phyloP scores from a whole-genome alignment of 2,888 invertebrate genomes.

The Campoplex nolae region DNA sequence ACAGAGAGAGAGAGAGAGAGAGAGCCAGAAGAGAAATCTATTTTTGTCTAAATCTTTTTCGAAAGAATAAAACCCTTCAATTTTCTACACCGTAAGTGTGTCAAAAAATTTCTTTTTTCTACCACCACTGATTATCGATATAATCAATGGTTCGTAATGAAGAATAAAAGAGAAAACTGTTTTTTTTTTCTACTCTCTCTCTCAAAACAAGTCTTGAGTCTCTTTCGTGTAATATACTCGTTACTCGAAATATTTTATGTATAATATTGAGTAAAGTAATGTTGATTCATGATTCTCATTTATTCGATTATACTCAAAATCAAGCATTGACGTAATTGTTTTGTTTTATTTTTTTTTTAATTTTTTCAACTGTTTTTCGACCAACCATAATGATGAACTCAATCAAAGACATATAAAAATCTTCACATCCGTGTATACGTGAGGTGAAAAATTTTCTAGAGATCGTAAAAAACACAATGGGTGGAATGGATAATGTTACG shows the following conservation, averaged over 20 bases:
- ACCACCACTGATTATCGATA: not conserved
- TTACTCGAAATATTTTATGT: not conserved
- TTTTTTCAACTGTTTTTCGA: not conserved
- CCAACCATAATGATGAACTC: not conserved
- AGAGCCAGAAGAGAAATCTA: not conserved
- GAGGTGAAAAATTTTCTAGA: not conserved
- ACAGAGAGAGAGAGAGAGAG: not conserved
- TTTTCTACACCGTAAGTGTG: not conserved
- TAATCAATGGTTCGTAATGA: not conserved
- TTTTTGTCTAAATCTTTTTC: conserved; percentile 10
- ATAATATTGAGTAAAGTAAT: not conserved
- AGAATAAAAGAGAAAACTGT: conserved; percentile 2
- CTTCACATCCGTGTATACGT: not conserved
- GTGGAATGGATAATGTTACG: not conserved
- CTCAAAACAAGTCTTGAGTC: not conserved
- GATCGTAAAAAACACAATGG: conserved; percentile 1
- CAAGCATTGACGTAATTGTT: not conserved
- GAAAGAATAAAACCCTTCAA: not conserved
- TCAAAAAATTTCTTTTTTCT: not conserved
- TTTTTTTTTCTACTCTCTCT: not conserved
- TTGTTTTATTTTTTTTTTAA: no score
- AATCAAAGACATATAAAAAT: conserved; percentile 3
- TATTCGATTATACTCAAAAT: not conserved
- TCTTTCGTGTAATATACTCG: not conserved
- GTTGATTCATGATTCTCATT: not conserved